These are phyloP conservation scores for Prionchulus punctatus DNA, from an alignment of 2,888 invertebrate genomes.

Conservation along the genomic window DNA sequence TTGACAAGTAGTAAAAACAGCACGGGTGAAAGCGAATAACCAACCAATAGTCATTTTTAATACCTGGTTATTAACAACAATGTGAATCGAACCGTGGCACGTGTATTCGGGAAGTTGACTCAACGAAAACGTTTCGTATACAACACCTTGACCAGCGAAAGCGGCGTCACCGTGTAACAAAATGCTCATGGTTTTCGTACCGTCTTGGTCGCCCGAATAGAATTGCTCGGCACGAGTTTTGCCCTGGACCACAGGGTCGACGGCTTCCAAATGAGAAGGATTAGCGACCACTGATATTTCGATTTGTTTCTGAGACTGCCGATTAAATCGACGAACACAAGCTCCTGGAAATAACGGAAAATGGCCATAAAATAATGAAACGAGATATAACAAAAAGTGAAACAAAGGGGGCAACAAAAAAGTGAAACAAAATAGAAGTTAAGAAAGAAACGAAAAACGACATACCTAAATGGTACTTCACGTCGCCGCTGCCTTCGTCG, in stretches of 20 bases:
- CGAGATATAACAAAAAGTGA: too few relatives aligned
- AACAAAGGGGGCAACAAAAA: too few relatives aligned
- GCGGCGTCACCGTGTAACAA: conserved; percentile 87
- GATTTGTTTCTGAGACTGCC: conserved; percentile 56
- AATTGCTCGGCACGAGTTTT: conserved; percentile 88
- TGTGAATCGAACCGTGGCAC: conserved; percentile 80
- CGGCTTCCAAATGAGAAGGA: conserved; percentile 82
- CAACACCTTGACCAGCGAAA: conserved; percentile 85
- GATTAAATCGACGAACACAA: conserved; percentile 73
- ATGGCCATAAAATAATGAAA: too few relatives aligned
- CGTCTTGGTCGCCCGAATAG: conserved; percentile 76
- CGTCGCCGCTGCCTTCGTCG: conserved; percentile 52
- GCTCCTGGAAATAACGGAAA: conserved; percentile 41
- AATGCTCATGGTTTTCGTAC: conserved; percentile 71
- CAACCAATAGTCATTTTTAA: background rate
- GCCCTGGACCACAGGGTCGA: conserved; percentile 82
- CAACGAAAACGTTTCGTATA: conserved; percentile 86
- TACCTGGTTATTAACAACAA: conserved; percentile 79
- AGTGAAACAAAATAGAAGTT: too few relatives aligned
- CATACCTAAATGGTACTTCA: conserved; percentile 81
- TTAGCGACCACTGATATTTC: conserved; percentile 73
- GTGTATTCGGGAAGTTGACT: conserved; percentile 84
- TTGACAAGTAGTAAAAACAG: too few relatives aligned
- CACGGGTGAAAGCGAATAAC: too few relatives aligned
- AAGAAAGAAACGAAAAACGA: too few relatives aligned